Base-by-base conservation (phyloP, 2,113 vertebrate genomes). In the Mus musculus region DNA sequence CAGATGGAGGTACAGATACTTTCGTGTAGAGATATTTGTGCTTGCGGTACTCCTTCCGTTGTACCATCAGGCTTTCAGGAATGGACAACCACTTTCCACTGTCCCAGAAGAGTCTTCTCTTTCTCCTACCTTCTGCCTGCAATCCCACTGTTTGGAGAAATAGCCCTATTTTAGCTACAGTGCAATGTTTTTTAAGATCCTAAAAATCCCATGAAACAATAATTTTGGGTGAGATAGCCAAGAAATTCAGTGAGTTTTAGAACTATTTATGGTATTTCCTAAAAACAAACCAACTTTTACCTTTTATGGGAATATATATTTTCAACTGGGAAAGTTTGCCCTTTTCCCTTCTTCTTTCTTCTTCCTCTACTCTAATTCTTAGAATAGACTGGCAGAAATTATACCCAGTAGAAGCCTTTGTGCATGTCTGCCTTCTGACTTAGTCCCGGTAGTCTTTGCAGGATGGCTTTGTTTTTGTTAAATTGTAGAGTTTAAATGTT, bases 201-300 rank as follows among this genome's bases (percentile, higher is more conserved):
- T 94, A 95, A 98, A 97, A 97, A 78, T 87, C 73, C 93, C 84
- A 96, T 95, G 89, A 97, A 97, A 92, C 75, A 93, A 93, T 93
- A 87, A 94, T 96, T 96, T 89, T 30, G 86, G 91, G 69, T 94
- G 77, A 95, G 73, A 95, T 87, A 96, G 73, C 73, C 73, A 78
- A 96, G 69, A 93, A 91, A 95, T 80, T 80, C 89, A 95, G 65
- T 59, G 54, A 93, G 46, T 97, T 80, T 94, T 71, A 96, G 95
- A 97, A 78, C 54, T 95, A 91, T 94, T 89, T 95, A 93, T 91
- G 80, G 77, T 69, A 88, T 95, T 98, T 97, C 90, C 90, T 97
- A 95, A 97, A 98, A 95, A 91, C 95, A 97, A 96, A 92, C 91
- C 91, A 97, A 91, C 77, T 89, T 92, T 96, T 95, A 88, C 94